A percentile compares a stretch with the other conserved stretches of the same genome.
Evolutionary conservation across 2,113 vertebrate genomes (phyloP).

Genomic region (Peromyscus californicus): DNA sequence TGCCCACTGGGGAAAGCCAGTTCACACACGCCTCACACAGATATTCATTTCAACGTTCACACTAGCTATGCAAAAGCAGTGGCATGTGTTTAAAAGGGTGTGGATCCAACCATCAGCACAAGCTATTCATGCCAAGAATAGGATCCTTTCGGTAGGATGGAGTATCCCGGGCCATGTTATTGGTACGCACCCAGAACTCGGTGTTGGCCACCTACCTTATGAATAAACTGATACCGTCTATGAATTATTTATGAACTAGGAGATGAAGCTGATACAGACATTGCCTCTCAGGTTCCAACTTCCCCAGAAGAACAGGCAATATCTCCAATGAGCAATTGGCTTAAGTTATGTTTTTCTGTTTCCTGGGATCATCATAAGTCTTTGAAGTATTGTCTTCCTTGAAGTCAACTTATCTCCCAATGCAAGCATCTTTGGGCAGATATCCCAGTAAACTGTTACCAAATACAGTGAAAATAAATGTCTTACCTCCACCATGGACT

Average conservation of each 20-base stretch:
- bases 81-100: conserved; percentile 75
- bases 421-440: conserved; percentile 21
- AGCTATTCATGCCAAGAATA: conserved; percentile 64
- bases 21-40: conserved; percentile 66
- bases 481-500: neutral
- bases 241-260: conserved; percentile 76
- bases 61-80: conserved; percentile 70
- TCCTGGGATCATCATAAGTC: neutral
- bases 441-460: conserved; percentile 49
- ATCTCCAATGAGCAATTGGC: conserved; percentile 24
- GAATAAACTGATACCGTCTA: conserved; percentile 57
- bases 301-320: conserved; percentile 44
- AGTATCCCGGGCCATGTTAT: conserved; percentile 47
- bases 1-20: conserved; percentile 45
- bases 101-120: conserved; percentile 63
- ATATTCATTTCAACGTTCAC: conserved; percentile 36
- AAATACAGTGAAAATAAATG: conserved; percentile 70
- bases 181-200: conserved; percentile 64
- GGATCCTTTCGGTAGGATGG: conserved; percentile 45
- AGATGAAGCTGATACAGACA: conserved; percentile 46
- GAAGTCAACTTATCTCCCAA: conserved; percentile 40
- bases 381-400: conserved; percentile 57
- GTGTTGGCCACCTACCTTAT: conserved; percentile 55
- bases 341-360: conserved; percentile 47
- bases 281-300: conserved; percentile 22